Evolutionary conservation across 2,113 vertebrate genomes (phyloP), one percentile per base, ranked within the genome.

Genomic region (Ramphastos sulfuratus): DNA sequence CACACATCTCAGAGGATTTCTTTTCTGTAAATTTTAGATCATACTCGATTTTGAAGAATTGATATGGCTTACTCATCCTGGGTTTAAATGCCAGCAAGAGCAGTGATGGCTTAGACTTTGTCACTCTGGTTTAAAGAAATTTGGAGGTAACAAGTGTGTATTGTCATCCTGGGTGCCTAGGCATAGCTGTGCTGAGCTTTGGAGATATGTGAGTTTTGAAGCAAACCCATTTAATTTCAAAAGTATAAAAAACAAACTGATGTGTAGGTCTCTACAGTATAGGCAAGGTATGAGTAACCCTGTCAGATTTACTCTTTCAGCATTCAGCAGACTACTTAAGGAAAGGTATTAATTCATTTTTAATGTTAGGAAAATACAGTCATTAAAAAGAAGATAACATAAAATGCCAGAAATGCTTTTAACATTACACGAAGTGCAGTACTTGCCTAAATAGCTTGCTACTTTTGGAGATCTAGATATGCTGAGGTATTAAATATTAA

Each of bases 361-460:
- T 98, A 98, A 98, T 98, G 98, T 96, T 97, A 97, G 91, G 95
- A 98, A 98, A 98, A 98, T 97, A 98, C 15, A 97, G 95, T 97
- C 98, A 97, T 98, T 98, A 98, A 98, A 98, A 97, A 97, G 94
- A 94, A 97, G 97, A 97, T 98, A 97, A 97, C 96, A 97, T 96
- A 97, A 98, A 98, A 98, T 96, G 97, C 98, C 98, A 98, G 96
- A 97, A 98, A 98, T 98, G 98, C 98, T 98, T 98, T 98, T 98
- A 98, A 97, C 96, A 89, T 97, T 97, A 95, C 78, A 97, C 61
- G 78, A 97, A 98, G 96, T 97, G 97, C 93, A 96, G 96, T 97
- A 93, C 96, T 97, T 97, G 97, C 96, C 97, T 95, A 98, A 98
- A 97, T 97, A 97, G 97, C 95, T 97, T 94, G 94, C 97, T 98